These are phyloP conservation scores for Pedionomus torquatus DNA, from an alignment of 2,113 vertebrate genomes.

Conservation along the genomic window DNA sequence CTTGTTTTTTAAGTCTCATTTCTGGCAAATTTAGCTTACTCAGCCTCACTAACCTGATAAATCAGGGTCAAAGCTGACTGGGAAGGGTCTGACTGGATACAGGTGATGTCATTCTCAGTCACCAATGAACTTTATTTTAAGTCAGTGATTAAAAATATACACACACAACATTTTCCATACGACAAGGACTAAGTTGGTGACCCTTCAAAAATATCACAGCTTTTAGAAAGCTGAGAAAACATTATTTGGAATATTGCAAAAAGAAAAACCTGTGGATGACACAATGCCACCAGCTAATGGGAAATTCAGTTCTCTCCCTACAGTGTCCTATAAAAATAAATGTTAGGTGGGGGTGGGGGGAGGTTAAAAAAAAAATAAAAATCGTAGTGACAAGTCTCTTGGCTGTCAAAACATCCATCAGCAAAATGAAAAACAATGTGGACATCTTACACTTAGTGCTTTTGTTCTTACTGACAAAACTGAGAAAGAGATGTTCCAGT, in stretches of 20 bases:
- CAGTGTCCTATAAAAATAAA: not conserved
- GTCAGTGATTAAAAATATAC: not conserved
- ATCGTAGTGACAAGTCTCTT: not conserved
- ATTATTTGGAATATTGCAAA: not conserved
- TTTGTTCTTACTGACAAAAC: not conserved
- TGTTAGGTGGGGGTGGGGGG: not conserved
- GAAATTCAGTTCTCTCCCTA: not conserved
- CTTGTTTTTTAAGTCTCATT: not conserved
- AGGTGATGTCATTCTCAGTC: not conserved
- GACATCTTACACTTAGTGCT: not conserved
- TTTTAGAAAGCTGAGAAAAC: not conserved
- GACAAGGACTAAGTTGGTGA: not conserved
- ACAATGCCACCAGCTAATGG: not conserved
- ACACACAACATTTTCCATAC: not conserved
- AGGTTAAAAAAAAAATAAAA: not conserved
- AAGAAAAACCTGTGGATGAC: not conserved
- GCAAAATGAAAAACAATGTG: not conserved
- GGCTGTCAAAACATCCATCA: conserved; percentile 46
- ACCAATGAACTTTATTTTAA: not conserved
- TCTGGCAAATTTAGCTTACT: not conserved
- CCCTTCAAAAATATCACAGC: not conserved
- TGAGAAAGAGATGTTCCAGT: not conserved
- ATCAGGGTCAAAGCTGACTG: not conserved
- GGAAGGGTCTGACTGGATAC: not conserved
- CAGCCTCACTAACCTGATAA: not conserved